Base-by-base conservation (phyloP, 2,797 vertebrate species). In the Chaunax sp. region DNA sequence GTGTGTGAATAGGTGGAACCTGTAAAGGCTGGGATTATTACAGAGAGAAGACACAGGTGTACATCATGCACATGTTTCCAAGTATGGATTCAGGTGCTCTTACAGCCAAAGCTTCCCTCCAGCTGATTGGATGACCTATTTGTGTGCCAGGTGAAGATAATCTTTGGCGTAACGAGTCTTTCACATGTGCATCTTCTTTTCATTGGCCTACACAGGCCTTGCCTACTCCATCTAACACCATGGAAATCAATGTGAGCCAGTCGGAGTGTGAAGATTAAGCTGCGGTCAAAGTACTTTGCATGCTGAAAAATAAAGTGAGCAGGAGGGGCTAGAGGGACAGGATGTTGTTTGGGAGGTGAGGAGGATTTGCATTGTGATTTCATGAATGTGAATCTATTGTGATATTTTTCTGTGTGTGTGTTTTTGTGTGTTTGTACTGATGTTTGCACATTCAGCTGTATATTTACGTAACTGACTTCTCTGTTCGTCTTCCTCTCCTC, bases 191-290 rank as follows among this genome's bases (percentile, higher is more conserved):
- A 64, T 79, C 67, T 86, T 84, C 81, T 52, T 74, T 61, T 85
- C 70, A 85, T 81, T 79, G 82, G 86, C 67, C 83, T 52, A 30
- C 57, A 52, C 83, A 49, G 83, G 64, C 52, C 15, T 5, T 73
- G 59, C 60, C 44, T 64, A 30, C 80, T 87, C 75, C 73, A 77
- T 90, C 88, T 80, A 77, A 89, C 89, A 89, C 83, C 85, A 83
- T 90, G 89, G 75, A 86, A 89, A 90, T 92, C 90, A 86, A 92
- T 92, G 85, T 78, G 77, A 85, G 83, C 49, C 82, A 77, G 81
- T 85, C 49, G n/a, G 75, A 89, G 88, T 88, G 89, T 92, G 86
- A 87, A 89, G 81, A 89, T 85, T 78, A 77, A 82, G 85, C 65
- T 45, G 75, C 58, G 74, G 85, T 90, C 82, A 87, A 85, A 89